Evolutionary conservation across 2,797 vertebrate species (phyloP).

Genomic region (Schizopygopsis pylzovi): DNA sequence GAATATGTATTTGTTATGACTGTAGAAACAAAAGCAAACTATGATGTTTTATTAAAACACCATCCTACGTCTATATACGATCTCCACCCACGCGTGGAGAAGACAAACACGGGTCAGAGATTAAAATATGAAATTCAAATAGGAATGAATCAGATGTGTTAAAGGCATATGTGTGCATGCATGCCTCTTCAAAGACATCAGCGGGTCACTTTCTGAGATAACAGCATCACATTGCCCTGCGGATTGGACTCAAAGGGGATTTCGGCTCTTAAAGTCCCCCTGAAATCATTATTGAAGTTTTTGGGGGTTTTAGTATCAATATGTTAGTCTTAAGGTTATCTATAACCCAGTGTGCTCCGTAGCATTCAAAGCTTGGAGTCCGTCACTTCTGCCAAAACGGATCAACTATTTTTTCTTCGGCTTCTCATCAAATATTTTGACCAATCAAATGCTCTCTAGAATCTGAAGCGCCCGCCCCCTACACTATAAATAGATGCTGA

Average conservation of each 20-base stretch:
- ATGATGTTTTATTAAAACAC: background rate
- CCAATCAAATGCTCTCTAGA: no score
- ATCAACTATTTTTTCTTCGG: no score
- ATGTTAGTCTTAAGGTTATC: no score
- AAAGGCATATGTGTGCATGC: constrained; percentile 72
- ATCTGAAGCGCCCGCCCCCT: no score
- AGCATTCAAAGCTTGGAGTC: no score
- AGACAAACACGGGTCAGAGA: constrained; percentile 67
- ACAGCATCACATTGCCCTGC: constrained; percentile 24
- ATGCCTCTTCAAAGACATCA: constrained; percentile 61
- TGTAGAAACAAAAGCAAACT: constrained; percentile 3
- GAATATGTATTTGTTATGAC: background rate
- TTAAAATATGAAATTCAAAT: constrained; percentile 79
- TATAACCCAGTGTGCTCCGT: no score
- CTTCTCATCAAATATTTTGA: no score
- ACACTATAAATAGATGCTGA: no score
- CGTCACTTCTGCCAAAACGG: no score
- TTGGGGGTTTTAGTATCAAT: no score
- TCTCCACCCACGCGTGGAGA: constrained; percentile 65
- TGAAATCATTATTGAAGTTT: no score
- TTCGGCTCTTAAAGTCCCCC: background rate
- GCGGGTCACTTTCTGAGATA: constrained; percentile 50
- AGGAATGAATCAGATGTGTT: constrained; percentile 73
- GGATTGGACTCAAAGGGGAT: constrained; percentile 34
- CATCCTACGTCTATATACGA: constrained; percentile 48